Conservation (phyloP, 2,113 vertebrate genomes). For the Xyliphius kryptos region DNA sequence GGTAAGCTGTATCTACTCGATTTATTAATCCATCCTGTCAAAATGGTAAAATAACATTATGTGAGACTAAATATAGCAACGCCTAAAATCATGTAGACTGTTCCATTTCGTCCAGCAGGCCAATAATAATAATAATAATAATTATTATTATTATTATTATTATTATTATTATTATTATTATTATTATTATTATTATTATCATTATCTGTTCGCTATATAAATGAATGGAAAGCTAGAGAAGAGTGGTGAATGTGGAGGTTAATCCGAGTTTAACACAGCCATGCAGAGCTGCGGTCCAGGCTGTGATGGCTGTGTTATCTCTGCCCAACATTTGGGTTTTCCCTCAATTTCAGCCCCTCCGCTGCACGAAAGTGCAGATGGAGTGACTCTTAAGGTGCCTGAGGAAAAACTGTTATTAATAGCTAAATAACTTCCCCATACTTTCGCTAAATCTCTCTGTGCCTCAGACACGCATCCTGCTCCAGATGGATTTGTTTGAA, state of each 20-base stretch:
- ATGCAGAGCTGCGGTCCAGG: conserved; percentile 82
- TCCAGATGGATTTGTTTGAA: conserved; percentile 98
- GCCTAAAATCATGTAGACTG: neutral
- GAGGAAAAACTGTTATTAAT: conserved; percentile 99
- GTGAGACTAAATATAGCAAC: neutral
- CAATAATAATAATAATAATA: conserved; percentile 31
- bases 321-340: conserved; percentile 95
- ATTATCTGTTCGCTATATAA: conserved; percentile 62
- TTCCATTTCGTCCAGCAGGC: neutral
- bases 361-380: conserved; percentile 90
- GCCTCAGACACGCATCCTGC: conserved; percentile 57
- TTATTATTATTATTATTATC: conserved; percentile 10
- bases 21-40: conserved; percentile 22
- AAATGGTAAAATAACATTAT: conserved; percentile 10
- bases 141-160: conserved; percentile 12
- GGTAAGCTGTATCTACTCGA: conserved; percentile 17
- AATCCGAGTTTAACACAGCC: conserved; percentile 97
- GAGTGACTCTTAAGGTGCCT: conserved; percentile 84
- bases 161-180: conserved; percentile 10
- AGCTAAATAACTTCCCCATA: conserved; percentile 99
- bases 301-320: conserved; percentile 96
- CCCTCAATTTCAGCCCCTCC: conserved; percentile 92
- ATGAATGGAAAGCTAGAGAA: conserved; percentile 77
- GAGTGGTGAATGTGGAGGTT: conserved; percentile 83
- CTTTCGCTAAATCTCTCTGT: conserved; percentile 87